phyloP scores from a whole-genome alignment of 2,113 vertebrate species.

The Hymenochirus boettgeri region DNA sequence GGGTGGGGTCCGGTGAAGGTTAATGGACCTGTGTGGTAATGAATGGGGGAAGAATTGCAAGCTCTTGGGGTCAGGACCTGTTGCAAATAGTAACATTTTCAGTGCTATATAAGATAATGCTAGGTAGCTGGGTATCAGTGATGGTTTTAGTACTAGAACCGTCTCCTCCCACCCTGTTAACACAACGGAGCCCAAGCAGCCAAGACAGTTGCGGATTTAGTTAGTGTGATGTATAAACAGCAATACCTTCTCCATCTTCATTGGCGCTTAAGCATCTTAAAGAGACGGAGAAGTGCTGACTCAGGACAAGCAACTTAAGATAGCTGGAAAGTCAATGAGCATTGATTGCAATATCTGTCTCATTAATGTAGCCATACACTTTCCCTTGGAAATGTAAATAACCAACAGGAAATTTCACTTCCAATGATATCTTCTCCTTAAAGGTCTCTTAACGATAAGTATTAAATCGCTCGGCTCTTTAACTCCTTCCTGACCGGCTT shows the following conservation, averaged over 20 bases:
- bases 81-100: too few relatives aligned
- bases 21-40: too few relatives aligned
- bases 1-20: too few relatives aligned
- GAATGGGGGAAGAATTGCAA: too few relatives aligned
- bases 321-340: conserved; percentile 37
- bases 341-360: conserved; percentile 43
- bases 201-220: conserved; percentile 21
- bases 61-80: too few relatives aligned
- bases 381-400: conserved; percentile 41
- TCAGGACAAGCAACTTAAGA: conserved; percentile 32
- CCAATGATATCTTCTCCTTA: not conserved
- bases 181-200: not conserved
- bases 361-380: conserved; percentile 38
- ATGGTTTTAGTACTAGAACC: too few relatives aligned
- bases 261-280: conserved; percentile 36
- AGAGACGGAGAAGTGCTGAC: conserved; percentile 36
- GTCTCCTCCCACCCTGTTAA: conserved; percentile 1
- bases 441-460: conserved; percentile 7
- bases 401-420: conserved; percentile 37
- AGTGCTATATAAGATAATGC: too few relatives aligned
- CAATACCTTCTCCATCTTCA: conserved; percentile 27
- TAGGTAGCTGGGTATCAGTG: too few relatives aligned
- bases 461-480: conserved; percentile 27
- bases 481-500: not conserved
- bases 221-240: conserved; percentile 28